These are phyloP conservation scores for Otolemur crassicaudatus DNA, from an alignment of 2,797 vertebrate species.

Conservation along the genomic window DNA sequence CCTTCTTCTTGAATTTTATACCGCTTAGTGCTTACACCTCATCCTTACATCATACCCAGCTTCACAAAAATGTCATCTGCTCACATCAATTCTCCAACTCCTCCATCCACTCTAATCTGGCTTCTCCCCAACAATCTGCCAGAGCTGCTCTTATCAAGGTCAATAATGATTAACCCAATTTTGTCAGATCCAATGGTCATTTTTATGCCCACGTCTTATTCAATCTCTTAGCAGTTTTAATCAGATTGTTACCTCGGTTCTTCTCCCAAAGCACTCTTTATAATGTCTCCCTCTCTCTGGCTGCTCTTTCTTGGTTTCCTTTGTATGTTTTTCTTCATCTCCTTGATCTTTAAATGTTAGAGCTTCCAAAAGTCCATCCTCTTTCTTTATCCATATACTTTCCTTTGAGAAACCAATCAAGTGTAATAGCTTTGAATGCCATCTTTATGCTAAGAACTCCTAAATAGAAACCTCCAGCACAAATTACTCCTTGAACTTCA, in stretches of 20 bases:
- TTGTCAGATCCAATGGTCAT: background rate
- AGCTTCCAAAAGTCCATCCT: background rate
- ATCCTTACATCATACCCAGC: background rate
- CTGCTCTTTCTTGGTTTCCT: background rate
- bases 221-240: background rate
- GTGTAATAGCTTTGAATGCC: background rate
- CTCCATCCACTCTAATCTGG: background rate
- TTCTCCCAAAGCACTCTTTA: background rate
- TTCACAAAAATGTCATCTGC: background rate
- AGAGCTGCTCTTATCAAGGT: background rate
- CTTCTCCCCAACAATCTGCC: background rate
- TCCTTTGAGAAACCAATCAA: background rate
- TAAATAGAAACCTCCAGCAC: background rate
- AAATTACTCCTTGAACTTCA: background rate
- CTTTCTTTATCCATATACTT: background rate
- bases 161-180: background rate
- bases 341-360: background rate
- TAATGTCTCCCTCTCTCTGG: background rate
- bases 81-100: background rate
- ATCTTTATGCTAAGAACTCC: background rate
- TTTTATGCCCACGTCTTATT: background rate
- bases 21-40: background rate
- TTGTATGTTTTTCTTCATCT: background rate
- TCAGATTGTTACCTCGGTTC: background rate
- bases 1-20: background rate